phyloP scores from a whole-genome alignment of 2,888 invertebrate species.

The Acleris laterana region DNA sequence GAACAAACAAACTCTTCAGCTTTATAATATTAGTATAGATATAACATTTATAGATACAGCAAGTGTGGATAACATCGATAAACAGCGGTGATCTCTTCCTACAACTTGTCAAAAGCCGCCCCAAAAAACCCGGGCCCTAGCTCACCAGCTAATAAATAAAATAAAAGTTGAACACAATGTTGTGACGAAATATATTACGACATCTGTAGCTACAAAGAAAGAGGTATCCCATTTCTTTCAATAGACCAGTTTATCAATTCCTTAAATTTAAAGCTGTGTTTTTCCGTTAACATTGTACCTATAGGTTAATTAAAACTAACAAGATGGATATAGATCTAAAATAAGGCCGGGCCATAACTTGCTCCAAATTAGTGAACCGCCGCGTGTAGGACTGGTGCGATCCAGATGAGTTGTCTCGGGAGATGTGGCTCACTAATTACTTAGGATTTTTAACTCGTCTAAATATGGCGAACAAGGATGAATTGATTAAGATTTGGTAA shows the following conservation, averaged over 20 bases:
- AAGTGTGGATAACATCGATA: too few species aligned
- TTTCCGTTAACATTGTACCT: slow-evolving; percentile 24
- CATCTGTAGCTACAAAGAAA: neutral
- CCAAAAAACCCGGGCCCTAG: too few species aligned
- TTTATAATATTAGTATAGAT: too few species aligned
- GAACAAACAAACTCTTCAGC: too few species aligned
- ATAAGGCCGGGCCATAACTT: slow-evolving; percentile 49
- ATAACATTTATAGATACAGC: too few species aligned
- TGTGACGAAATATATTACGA: too few species aligned
- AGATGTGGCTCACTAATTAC: slow-evolving; percentile 48
- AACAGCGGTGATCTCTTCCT: too few species aligned
- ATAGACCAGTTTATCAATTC: neutral
- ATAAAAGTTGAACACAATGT: too few species aligned
- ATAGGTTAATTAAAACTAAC: slow-evolving; percentile 57
- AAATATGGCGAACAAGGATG: too few species aligned
- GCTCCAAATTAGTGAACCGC: slow-evolving; percentile 46
- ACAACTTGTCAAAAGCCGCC: too few species aligned
- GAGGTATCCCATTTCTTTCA: neutral
- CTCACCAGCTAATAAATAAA: too few species aligned
- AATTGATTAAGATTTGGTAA: neutral
- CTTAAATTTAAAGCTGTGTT: slow-evolving; percentile 5
- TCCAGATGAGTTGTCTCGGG: slow-evolving; percentile 51
- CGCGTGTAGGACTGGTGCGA: slow-evolving; percentile 49
- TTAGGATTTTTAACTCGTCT: slow-evolving; percentile 21
- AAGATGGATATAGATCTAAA: slow-evolving; percentile 50